Evolutionary conservation across 2,797 vertebrate genomes (phyloP), one percentile per base, ranked within the genome.

Genomic region (Parauchenoglanis punctatus): DNA sequence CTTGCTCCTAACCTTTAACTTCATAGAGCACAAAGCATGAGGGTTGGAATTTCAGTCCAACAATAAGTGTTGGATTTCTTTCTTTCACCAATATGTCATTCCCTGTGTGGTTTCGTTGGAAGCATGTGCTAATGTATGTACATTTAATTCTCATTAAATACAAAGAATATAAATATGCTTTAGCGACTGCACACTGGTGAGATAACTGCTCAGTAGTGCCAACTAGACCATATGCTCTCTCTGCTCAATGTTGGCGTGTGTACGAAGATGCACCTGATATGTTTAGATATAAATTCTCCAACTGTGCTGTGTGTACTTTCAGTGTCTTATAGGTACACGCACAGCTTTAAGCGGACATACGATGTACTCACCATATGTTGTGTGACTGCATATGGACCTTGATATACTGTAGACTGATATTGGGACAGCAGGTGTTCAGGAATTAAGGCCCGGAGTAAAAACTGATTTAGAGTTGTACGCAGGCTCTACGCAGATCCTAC

Each of bases 141-240:
- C 25, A 52, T 54, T n/a, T 11, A 81, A 61, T 61, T 63, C 58
- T 80, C 56, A 23, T 28, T 40, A 49, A 54, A 59, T n/a, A 61
- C 20, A 17, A 5, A 44, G 35, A 13, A 65, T 58, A 77, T 65
- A 65, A 78, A 77, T 11, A 84, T 17, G 49, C 58, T 65, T 65
- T 65, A 82, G 12, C 40, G 75, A 58, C 49, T 28, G 12, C 17
- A 18, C 35, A 44, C 23, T 44, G 1, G 11, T 44, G 31, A 81
- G 18, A 56, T 40, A 35, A 46, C 46, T 75, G 40, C 44, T 18
- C 23, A n/a, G 59, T 5, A 40, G 13, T 20, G 54, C 44, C 75
- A 49, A 13, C 76, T n/a, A 81, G 75, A 81, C 65, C 67, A 85
- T 85, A 88, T 81, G 83, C 40, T 52, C 54, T 68, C 76, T 86